Percentiles rank a stretch among this genome's conserved stretches.
Conservation (phyloP, 1,140 invertebrate species). For the Zaprionus capensis region DNA sequence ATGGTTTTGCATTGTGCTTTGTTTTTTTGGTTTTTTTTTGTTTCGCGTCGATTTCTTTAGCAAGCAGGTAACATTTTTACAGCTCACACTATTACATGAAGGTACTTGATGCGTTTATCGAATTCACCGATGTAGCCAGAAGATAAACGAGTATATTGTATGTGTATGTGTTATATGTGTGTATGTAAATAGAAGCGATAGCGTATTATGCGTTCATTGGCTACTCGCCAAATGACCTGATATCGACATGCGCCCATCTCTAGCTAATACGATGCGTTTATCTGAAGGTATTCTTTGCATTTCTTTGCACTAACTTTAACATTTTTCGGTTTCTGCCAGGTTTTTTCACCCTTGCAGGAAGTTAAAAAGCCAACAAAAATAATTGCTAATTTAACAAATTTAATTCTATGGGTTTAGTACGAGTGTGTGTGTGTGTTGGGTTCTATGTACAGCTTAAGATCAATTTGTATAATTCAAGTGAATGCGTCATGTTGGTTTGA, state of each 20-base stretch:
- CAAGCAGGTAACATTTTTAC: slow-evolving; percentile 84
- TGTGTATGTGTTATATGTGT: slow-evolving; percentile 16
- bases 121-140: slow-evolving; percentile 48
- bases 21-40: slow-evolving; percentile 1
- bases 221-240: neutral
- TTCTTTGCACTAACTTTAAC: slow-evolving; percentile 48
- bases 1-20: slow-evolving; percentile 35
- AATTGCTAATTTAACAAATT: slow-evolving; percentile 33
- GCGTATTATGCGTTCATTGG: slow-evolving; percentile 34
- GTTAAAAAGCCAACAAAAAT: slow-evolving; percentile 32
- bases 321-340: slow-evolving; percentile 64
- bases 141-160: slow-evolving; percentile 25
- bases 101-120: slow-evolving; percentile 75
- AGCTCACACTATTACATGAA: slow-evolving; percentile 84
- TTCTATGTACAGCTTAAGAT: slow-evolving; percentile 64
- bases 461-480: slow-evolving; percentile 40
- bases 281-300: slow-evolving; percentile 23
- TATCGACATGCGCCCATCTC: slow-evolving; percentile 8
- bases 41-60: slow-evolving; percentile 60
- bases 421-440: slow-evolving; percentile 15
- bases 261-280: slow-evolving; percentile 16
- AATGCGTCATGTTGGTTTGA: slow-evolving; percentile 14
- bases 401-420: slow-evolving; percentile 22
- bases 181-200: slow-evolving; percentile 43
- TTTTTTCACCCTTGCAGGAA: slow-evolving; percentile 44